Conservation (phyloP, 1,140 invertebrate species). For the Scylla paramamosain region DNA sequence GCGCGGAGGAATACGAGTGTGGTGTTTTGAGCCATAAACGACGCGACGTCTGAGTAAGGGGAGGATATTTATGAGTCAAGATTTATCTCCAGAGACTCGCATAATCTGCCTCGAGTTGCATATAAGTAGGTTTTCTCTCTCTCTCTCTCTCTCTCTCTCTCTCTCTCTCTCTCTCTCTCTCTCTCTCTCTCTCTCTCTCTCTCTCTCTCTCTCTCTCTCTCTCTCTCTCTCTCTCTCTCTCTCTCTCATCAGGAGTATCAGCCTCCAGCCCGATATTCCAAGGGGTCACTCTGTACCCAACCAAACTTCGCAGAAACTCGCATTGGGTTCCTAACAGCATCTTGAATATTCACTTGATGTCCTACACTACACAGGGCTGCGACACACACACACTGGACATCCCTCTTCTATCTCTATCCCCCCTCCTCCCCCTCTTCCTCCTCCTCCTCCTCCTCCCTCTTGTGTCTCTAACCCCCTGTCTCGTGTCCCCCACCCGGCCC, state of each 20-base stretch:
- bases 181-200: constrained; percentile 41
- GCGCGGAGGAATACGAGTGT: not conserved
- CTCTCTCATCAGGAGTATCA: not conserved
- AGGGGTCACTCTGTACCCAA: not conserved
- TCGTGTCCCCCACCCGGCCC: too few relatives aligned
- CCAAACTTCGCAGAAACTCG: not conserved
- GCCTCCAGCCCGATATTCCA: not conserved
- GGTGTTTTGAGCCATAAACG: not conserved
- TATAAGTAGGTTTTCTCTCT: not conserved
- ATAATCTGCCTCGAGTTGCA: not conserved
- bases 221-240: constrained; percentile 1
- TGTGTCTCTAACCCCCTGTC: too few relatives aligned
- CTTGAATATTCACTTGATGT: not conserved
- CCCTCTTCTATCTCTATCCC: not conserved
- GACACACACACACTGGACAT: not conserved
- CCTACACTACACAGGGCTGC: not conserved
- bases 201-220: constrained; percentile 24
- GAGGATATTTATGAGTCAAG: not conserved
- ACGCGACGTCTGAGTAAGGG: not conserved
- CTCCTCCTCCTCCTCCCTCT: too few relatives aligned
- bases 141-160: not conserved
- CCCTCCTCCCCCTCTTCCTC: not conserved
- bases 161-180: constrained; percentile 8
- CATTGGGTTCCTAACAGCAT: not conserved
- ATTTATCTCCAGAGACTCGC: not conserved